These are phyloP conservation scores for Sebastes kiyomatsui DNA, from an alignment of 2,797 vertebrate genomes.

Conservation along the genomic window DNA sequence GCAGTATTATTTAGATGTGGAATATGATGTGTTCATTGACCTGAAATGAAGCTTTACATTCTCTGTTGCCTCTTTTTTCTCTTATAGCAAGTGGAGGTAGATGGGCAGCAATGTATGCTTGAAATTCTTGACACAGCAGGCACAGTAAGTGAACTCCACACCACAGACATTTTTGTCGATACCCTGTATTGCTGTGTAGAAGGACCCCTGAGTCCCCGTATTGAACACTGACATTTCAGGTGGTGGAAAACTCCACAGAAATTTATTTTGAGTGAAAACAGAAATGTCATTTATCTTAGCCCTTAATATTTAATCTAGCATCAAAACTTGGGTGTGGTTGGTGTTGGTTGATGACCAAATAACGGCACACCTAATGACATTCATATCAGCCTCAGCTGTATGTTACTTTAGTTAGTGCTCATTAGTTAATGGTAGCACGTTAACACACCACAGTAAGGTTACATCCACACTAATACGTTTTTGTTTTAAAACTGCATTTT, in stretches of 20 bases:
- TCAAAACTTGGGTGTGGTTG: neutral
- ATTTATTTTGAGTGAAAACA: neutral
- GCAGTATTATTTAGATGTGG: neutral
- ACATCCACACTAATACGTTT: no score
- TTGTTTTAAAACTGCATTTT: no score
- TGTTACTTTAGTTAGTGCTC: no score
- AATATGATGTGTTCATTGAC: constrained; percentile 15
- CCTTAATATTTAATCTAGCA: neutral
- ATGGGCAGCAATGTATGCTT: constrained; percentile 98
- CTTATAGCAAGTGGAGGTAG: constrained; percentile 97
- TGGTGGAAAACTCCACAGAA: neutral
- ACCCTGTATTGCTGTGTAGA: neutral
- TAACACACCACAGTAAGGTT: no score
- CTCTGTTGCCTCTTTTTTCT: constrained; percentile 6
- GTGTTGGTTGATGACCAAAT: neutral
- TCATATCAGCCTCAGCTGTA: neutral
- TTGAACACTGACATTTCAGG: neutral
- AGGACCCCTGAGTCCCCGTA: neutral
- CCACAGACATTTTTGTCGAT: constrained; percentile 3
- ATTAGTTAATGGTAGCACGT: no score
- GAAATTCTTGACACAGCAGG: constrained; percentile 99
- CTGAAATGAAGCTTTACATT: constrained; percentile 30
- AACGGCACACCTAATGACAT: no score
- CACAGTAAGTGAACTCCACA: constrained; percentile 87
- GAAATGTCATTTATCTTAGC: neutral